These are phyloP conservation scores for sheep (Ovis aries) DNA, from an alignment of 2,113 vertebrate genomes.

Conservation along the genomic window DNA sequence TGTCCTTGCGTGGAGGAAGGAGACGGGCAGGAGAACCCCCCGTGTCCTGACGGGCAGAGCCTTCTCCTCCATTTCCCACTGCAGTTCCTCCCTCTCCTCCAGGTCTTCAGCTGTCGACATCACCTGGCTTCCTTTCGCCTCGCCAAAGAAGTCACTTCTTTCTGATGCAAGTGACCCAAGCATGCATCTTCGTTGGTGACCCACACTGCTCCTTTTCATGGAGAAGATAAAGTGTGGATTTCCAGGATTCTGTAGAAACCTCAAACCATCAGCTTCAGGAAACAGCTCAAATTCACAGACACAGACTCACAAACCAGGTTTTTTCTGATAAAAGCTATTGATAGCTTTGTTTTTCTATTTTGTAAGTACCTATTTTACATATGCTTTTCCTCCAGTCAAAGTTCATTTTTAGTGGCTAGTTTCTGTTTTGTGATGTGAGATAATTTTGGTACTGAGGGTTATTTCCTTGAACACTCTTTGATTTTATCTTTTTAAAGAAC, in stretches of 20 bases:
- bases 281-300: neutral
- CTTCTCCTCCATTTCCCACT: too few relatives aligned
- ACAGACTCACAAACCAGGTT: neutral
- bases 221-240: neutral
- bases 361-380: neutral
- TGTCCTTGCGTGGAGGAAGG: neutral
- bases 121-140: neutral
- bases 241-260: neutral
- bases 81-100: neutral
- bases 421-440: neutral
- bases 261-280: neutral
- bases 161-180: neutral
- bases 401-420: neutral
- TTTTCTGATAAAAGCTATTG: neutral
- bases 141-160: neutral
- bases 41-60: rapidly evolving
- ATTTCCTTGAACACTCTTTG: neutral
- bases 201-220: neutral
- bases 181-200: neutral
- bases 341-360: neutral
- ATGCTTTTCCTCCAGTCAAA: neutral
- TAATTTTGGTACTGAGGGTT: neutral
- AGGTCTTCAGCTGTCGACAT: too few relatives aligned
- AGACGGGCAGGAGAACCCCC: rapidly evolving
- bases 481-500: neutral